Conservation (phyloP, 2,113 vertebrate species). For the Oophaga pumilio region DNA sequence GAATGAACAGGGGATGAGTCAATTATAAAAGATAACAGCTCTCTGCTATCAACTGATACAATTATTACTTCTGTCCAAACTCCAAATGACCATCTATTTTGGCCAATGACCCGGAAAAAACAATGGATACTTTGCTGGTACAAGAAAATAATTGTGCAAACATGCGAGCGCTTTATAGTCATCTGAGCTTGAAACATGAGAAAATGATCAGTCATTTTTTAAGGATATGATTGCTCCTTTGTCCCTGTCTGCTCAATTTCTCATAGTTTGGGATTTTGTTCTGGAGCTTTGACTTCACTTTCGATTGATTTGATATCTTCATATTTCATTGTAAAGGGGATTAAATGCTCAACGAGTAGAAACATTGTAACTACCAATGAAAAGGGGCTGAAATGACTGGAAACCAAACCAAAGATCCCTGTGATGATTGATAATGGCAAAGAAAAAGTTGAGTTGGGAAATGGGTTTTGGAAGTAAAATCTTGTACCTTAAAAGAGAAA, state of each 20-base stretch:
- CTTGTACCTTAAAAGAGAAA: too few species aligned
- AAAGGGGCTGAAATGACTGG: neutral
- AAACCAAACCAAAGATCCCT: neutral
- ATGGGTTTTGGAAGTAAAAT: neutral
- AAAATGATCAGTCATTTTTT: slow-evolving; percentile 37
- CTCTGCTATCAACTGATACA: slow-evolving; percentile 39
- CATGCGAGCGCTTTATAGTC: neutral
- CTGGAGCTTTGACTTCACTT: slow-evolving; percentile 32
- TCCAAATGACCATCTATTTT: slow-evolving; percentile 48
- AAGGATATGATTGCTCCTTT: neutral
- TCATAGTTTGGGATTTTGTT: slow-evolving; percentile 15
- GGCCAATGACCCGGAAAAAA: slow-evolving; percentile 45
- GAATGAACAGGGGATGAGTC: neutral
- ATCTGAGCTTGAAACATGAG: slow-evolving; percentile 41
- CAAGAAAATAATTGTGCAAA: slow-evolving; percentile 40
- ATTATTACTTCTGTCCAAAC: slow-evolving; percentile 47
- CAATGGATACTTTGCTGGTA: slow-evolving; percentile 12
- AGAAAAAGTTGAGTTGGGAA: neutral
- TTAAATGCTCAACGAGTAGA: neutral
- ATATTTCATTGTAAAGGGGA: neutral
- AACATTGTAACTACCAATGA: neutral
- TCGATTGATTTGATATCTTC: slow-evolving; percentile 6
- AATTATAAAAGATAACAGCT: slow-evolving; percentile 24
- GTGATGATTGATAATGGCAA: neutral
- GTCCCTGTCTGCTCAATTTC: neutral